A percentile compares a stretch with the other conserved stretches of the same genome.
Evolutionary conservation across 2,797 vertebrate species (phyloP).

Genomic region (Myotis pilosus): DNA sequence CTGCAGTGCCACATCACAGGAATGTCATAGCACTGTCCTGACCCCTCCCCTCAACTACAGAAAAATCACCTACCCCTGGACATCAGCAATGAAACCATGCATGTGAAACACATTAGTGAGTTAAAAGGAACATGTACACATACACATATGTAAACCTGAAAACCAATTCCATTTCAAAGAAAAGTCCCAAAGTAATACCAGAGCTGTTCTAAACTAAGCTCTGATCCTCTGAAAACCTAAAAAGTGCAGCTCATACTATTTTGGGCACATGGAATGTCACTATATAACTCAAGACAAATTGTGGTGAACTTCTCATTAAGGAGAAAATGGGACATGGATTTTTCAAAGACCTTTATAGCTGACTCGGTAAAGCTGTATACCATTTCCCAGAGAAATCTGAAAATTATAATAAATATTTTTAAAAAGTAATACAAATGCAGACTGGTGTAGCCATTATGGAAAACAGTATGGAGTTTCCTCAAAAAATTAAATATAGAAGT

Average conservation of each 20-base stretch:
- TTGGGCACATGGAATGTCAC: background rate
- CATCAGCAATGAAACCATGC: background rate
- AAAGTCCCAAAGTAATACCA: background rate
- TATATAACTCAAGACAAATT: background rate
- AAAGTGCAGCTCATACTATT: background rate
- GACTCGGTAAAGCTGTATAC: background rate
- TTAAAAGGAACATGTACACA: background rate
- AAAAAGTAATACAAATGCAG: background rate
- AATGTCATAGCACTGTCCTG: background rate
- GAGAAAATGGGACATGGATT: background rate
- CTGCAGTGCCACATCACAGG: no score
- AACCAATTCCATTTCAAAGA: background rate
- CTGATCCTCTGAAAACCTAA: background rate
- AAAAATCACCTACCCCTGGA: background rate
- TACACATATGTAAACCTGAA: background rate
- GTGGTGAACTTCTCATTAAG: background rate
- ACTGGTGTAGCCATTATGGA: no score
- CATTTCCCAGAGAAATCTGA: background rate
- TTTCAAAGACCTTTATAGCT: background rate
- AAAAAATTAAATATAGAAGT: no score
- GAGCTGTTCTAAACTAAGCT: background rate
- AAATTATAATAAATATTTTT: background rate
- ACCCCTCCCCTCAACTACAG: background rate
- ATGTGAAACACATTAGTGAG: background rate
- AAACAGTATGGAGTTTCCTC: no score